Evolutionary conservation across 2,888 invertebrate genomes (phyloP).

Genomic region (Morpho achilles): DNA sequence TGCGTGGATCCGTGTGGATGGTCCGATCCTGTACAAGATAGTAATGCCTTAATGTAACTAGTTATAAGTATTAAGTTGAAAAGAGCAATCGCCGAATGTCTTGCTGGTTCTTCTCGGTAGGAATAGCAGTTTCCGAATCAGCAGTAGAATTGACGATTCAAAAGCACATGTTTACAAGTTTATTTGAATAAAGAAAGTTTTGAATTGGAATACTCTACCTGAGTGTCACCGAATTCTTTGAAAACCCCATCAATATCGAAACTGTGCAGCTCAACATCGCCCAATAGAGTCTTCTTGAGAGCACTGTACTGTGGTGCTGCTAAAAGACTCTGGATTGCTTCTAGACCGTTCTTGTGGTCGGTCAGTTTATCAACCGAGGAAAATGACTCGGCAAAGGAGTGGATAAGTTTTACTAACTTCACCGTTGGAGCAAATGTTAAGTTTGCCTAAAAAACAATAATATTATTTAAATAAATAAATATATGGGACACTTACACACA

Average conservation of each 20-base stretch:
- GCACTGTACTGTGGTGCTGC: slow-evolving; percentile 41
- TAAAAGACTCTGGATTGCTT: slow-evolving; percentile 44
- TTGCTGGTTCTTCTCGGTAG: too few relatives aligned
- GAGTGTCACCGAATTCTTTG: slow-evolving; percentile 47
- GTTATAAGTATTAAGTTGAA: too few relatives aligned
- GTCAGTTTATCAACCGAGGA: slow-evolving; percentile 47
- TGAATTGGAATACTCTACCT: slow-evolving; percentile 15
- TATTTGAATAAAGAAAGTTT: too few relatives aligned
- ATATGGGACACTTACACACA: too few relatives aligned
- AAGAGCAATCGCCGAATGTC: too few relatives aligned
- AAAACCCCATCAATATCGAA: slow-evolving; percentile 49
- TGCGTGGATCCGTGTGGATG: too few relatives aligned
- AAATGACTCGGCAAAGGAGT: slow-evolving; percentile 55
- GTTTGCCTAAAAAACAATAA: slow-evolving; percentile 64
- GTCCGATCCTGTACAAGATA: too few relatives aligned
- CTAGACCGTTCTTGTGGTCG: slow-evolving; percentile 47
- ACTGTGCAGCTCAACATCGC: slow-evolving; percentile 35
- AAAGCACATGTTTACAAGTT: too few relatives aligned
- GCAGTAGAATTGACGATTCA: too few relatives aligned
- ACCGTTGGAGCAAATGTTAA: slow-evolving; percentile 71
- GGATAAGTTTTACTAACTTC: slow-evolving; percentile 55
- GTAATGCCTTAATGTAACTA: too few relatives aligned
- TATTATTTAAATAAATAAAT: too few relatives aligned
- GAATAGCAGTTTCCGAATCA: too few relatives aligned
- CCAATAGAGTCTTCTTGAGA: slow-evolving; percentile 39